These are phyloP conservation scores for Hyposoter didymator DNA, from an alignment of 2,888 invertebrate genomes.

Conservation along the genomic window DNA sequence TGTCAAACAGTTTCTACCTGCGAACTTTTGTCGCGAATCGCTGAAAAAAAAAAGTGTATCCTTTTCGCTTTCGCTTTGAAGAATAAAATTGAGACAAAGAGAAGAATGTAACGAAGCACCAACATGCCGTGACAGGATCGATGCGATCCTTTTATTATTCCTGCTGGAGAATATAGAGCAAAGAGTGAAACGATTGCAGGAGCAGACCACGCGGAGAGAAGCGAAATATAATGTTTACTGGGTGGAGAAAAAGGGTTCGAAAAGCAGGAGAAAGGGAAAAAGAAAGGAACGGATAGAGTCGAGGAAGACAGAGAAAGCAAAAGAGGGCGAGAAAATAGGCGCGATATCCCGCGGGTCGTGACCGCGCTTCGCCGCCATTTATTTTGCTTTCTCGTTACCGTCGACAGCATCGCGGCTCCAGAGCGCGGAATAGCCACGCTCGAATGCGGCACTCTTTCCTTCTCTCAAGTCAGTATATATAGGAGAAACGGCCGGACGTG, in stretches of 20 bases:
- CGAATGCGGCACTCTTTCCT: slow-evolving; percentile 19
- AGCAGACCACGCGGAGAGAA: slow-evolving; percentile 67
- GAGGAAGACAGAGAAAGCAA: slow-evolving; percentile 41
- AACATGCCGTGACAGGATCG: slow-evolving; percentile 42
- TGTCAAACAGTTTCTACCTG: slow-evolving; percentile 16
- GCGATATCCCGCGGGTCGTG: slow-evolving; percentile 65
- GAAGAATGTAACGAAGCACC: slow-evolving; percentile 22
- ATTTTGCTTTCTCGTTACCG: slow-evolving; percentile 75
- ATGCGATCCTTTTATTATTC: slow-evolving; percentile 70
- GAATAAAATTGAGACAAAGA: neutral
- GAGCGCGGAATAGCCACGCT: slow-evolving; percentile 36
- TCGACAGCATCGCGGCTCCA: slow-evolving; percentile 66
- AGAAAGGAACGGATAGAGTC: neutral
- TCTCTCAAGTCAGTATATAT: slow-evolving; percentile 2
- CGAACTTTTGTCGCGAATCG: slow-evolving; percentile 25
- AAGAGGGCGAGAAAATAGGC: slow-evolving; percentile 43
- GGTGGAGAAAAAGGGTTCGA: slow-evolving; percentile 60
- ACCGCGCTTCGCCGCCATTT: slow-evolving; percentile 70
- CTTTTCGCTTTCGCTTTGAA: neutral
- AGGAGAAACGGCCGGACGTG: slow-evolving; percentile 44
- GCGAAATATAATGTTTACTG: slow-evolving; percentile 56
- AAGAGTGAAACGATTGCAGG: slow-evolving; percentile 69
- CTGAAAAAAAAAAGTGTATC: neutral
- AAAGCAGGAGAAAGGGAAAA: slow-evolving; percentile 24
- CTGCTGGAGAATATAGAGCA: slow-evolving; percentile 34